These are phyloP conservation scores for Chironomus tentans DNA, from an alignment of 2,888 invertebrate genomes.

Conservation along the genomic window DNA sequence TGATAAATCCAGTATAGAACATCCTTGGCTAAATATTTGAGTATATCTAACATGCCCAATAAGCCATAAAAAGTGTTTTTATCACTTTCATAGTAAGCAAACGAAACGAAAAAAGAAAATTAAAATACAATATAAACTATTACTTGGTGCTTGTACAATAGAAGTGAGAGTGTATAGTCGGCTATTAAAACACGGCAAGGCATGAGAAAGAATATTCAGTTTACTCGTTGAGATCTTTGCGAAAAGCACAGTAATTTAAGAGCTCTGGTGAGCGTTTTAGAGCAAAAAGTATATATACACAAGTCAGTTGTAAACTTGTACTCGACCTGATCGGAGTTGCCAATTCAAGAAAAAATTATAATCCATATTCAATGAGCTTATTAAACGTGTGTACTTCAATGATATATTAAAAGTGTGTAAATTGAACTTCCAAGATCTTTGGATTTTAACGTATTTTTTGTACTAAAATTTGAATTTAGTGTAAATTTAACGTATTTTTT, in stretches of 20 bases:
- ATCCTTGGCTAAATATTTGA: too few relatives aligned
- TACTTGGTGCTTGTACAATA: too few relatives aligned
- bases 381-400: too few relatives aligned
- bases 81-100: neutral
- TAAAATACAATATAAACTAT: too few relatives aligned
- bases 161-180: neutral
- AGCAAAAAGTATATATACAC: neutral
- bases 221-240: slow-evolving; percentile 19
- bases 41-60: neutral
- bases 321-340: neutral
- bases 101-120: neutral
- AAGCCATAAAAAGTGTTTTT: neutral
- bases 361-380: too few relatives aligned
- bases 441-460: too few relatives aligned
- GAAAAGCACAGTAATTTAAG: neutral
- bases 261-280: neutral
- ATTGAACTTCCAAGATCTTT: too few relatives aligned
- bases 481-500: too few relatives aligned
- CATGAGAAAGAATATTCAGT: slow-evolving; percentile 19
- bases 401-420: too few relatives aligned
- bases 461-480: too few relatives aligned
- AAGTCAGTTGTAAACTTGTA: neutral
- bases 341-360: neutral
- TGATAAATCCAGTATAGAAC: too few relatives aligned
- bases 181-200: neutral